Conservation (phyloP, 2,113 vertebrate species). For the Cyanoliseus patagonus region DNA sequence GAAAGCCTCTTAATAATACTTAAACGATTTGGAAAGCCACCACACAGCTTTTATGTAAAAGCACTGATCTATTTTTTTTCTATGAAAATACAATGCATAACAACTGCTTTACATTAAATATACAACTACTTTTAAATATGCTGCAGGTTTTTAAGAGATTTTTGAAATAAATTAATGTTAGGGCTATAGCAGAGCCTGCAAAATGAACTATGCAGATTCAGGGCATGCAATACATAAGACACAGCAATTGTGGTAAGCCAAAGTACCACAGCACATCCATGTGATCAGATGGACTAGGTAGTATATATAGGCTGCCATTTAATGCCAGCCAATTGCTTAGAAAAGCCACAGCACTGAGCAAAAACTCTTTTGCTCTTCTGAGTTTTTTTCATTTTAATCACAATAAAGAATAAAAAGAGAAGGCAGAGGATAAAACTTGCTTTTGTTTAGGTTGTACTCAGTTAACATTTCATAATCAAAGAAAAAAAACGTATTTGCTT, state of each 20-base stretch:
- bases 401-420: not conserved
- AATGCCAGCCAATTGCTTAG: not conserved
- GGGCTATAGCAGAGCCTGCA: not conserved
- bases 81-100: not conserved
- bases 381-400: not conserved
- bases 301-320: not conserved
- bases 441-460: not conserved
- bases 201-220: not conserved
- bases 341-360: not conserved
- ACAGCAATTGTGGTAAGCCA: not conserved
- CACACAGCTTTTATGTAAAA: not conserved
- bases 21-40: not conserved
- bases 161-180: not conserved
- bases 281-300: not conserved
- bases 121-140: not conserved
- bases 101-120: not conserved
- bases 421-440: not conserved
- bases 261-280: not conserved
- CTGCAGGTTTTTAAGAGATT: not conserved
- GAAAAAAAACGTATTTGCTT: not conserved
- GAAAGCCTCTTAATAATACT: not conserved
- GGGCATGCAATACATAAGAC: not conserved
- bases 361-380: not conserved
- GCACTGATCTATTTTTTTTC: not conserved
- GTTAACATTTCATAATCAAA: conserved; percentile 4